Conservation (phyloP, 2,797 vertebrate species). For the Eulemur mongoz region DNA sequence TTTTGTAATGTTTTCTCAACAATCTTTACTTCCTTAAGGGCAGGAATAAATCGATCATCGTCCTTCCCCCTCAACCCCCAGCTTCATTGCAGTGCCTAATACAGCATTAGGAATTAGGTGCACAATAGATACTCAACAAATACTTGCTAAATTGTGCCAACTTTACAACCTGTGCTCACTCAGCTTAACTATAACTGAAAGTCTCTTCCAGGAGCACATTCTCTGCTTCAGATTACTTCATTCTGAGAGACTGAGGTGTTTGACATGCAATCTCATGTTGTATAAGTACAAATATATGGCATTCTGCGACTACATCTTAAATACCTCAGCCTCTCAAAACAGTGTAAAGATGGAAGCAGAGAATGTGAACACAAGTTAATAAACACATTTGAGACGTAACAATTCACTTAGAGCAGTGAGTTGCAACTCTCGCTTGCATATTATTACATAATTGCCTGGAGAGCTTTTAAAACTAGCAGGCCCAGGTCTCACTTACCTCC, state of each 20-base stretch:
- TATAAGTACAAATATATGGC: not conserved
- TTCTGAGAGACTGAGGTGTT: not conserved
- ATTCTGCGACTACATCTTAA: not conserved
- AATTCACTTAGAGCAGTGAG: not conserved
- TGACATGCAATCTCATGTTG: not conserved
- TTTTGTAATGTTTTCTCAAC: slow-evolving; percentile 24
- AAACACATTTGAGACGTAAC: not conserved
- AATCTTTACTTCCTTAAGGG: not conserved
- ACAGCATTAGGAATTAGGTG: not conserved
- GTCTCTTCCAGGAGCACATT: not conserved
- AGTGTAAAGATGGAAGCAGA: not conserved
- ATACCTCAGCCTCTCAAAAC: not conserved
- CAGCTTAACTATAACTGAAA: not conserved
- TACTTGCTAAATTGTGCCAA: not conserved
- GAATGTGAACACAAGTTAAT: not conserved
- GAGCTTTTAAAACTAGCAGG: slow-evolving; percentile 18
- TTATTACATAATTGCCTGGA: not conserved
- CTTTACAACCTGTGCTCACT: not conserved
- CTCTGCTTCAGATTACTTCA: not conserved
- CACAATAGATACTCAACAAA: not conserved
- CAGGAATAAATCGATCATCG: not conserved
- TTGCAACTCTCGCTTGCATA: not conserved
- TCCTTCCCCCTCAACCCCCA: not conserved
- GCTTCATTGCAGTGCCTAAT: not conserved
- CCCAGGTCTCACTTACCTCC: not conserved